Percentiles rank a stretch among this genome's conserved stretches.
phyloP scores from a whole-genome alignment of 2,113 vertebrate genomes.

The Oryzias celebensis region DNA sequence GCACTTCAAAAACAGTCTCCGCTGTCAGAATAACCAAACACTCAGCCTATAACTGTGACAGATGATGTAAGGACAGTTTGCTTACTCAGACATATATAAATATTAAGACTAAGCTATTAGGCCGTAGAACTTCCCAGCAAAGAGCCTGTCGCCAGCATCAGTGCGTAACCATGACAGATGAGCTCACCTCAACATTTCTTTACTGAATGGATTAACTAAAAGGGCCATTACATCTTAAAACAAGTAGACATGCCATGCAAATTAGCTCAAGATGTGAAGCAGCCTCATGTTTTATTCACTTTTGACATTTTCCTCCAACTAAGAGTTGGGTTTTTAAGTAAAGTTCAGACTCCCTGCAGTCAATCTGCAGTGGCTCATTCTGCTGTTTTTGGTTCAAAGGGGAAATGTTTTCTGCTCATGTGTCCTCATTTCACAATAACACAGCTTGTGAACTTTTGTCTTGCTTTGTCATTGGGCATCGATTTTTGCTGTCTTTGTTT shows the following conservation, averaged over 20 bases:
- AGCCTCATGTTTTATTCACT: conserved; percentile 49
- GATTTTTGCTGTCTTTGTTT: too few species aligned
- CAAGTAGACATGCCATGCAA: conserved; percentile 1
- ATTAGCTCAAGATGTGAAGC: conserved; percentile 3
- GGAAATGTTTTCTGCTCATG: conserved; percentile 1
- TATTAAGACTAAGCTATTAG: conserved; percentile 6
- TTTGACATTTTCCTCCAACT: conserved; percentile 34
- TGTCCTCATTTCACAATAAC: not conserved
- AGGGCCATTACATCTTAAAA: not conserved
- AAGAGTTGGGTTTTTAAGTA: conserved; percentile 39
- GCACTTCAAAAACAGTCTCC: conserved; percentile 5
- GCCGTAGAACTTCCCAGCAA: not conserved
- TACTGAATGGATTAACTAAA: conserved; percentile 10
- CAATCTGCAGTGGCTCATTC: not conserved
- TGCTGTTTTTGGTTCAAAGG: conserved; percentile 2
- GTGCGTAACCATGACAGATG: not conserved
- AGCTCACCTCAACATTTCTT: not conserved
- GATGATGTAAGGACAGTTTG: conserved; percentile 19
- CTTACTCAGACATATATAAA: conserved; percentile 10
- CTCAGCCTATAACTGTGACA: conserved; percentile 25
- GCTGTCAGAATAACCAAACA: conserved; percentile 14
- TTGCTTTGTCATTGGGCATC: too few species aligned
- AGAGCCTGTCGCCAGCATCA: conserved; percentile 3
- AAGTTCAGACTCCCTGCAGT: conserved; percentile 11
- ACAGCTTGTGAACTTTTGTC: not conserved